These are phyloP conservation scores for Formica aserva DNA, from an alignment of 2,888 invertebrate genomes.

Conservation along the genomic window DNA sequence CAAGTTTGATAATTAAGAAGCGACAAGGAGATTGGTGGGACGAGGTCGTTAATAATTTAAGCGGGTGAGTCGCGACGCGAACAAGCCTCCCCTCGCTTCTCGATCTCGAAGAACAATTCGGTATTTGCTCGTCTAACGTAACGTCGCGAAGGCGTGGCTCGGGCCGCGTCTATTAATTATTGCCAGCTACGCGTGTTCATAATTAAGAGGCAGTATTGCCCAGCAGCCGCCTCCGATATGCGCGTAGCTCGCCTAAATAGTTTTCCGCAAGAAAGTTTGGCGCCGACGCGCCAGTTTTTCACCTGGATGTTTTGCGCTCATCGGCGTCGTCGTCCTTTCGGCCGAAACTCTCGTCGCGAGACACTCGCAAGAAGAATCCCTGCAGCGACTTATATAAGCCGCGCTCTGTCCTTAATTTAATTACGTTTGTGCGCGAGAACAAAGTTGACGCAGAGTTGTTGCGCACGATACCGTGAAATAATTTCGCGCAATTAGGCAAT, in stretches of 20 bases:
- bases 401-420: not conserved
- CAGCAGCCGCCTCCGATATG: constrained; percentile 8
- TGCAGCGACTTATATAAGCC: not conserved
- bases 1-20: constrained; percentile 66
- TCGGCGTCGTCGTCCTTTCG: not conserved
- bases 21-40: constrained; percentile 43
- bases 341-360: not conserved
- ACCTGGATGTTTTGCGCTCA: not conserved
- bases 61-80: constrained; percentile 18
- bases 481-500: constrained; percentile 36
- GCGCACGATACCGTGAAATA: constrained; percentile 2
- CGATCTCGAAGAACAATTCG: constrained; percentile 64
- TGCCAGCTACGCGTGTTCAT: constrained; percentile 74
- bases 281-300: constrained; percentile 2
- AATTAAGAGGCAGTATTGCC: constrained; percentile 74
- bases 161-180: constrained; percentile 78
- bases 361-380: not conserved
- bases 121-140: constrained; percentile 62
- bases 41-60: constrained; percentile 69
- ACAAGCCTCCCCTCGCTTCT: constrained; percentile 11
- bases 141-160: constrained; percentile 58
- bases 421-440: not conserved
- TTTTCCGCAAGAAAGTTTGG: constrained; percentile 42
- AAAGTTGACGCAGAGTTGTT: constrained; percentile 22
- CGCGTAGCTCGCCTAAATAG: constrained; percentile 3